Percentiles rank a stretch among this genome's conserved stretches.
Conservation (phyloP, 2,797 vertebrate genomes). For the Acrossocheilus wenchowensis region DNA sequence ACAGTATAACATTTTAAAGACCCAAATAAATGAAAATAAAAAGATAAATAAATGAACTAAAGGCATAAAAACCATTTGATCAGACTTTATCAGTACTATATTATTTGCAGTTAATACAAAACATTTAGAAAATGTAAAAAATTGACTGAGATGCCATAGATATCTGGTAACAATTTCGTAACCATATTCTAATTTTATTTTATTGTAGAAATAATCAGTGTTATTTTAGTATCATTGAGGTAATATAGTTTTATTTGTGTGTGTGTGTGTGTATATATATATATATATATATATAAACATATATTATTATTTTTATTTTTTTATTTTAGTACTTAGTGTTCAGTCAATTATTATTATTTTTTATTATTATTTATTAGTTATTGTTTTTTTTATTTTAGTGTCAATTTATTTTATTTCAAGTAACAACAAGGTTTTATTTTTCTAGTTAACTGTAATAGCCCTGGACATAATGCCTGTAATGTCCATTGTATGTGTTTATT, state of each 20-base stretch:
- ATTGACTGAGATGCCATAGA: too few species aligned
- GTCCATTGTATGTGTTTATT: not conserved
- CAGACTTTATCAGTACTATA: too few species aligned
- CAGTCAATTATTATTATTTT: too few species aligned
- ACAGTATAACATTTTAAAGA: too few species aligned
- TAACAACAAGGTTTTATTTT: not conserved
- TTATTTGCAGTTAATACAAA: not conserved
- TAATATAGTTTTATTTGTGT: not conserved
- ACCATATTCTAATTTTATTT: not conserved
- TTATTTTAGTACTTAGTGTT: too few species aligned
- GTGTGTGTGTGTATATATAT: too few species aligned
- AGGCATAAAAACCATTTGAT: too few species aligned
- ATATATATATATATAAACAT: too few species aligned
- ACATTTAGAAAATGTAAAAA: not conserved
- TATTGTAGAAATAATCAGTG: not conserved
- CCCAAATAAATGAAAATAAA: too few species aligned
- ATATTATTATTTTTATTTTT: too few species aligned
- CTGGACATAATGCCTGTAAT: not conserved
- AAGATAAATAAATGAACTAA: too few species aligned
- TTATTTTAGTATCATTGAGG: not conserved
- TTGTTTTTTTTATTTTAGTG: not conserved
- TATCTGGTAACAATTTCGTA: not conserved
- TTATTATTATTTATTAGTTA: not conserved
- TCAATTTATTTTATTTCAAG: not conserved
- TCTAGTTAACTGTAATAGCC: not conserved